Conservation (phyloP, 2,113 vertebrate genomes). For the Macrotis lagotis region DNA sequence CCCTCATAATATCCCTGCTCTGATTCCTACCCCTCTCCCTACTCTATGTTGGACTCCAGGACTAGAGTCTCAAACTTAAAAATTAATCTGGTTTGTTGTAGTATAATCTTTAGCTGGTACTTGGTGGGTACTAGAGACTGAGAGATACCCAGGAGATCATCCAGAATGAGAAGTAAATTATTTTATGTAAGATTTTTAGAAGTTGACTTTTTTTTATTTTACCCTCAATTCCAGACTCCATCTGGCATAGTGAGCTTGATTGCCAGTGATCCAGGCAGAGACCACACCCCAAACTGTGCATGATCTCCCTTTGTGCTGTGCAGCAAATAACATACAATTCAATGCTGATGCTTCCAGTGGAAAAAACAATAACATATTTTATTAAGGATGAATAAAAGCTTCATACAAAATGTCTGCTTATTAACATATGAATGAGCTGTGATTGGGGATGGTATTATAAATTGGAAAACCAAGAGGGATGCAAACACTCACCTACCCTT, state of each 20-base stretch:
- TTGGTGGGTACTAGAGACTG: background rate
- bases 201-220: conserved; percentile 48
- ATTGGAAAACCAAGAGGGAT: background rate
- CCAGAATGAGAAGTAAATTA: conserved; percentile 70
- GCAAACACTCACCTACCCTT: background rate
- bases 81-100: background rate
- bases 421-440: conserved; percentile 53
- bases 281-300: background rate
- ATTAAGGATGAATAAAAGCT: conserved; percentile 70
- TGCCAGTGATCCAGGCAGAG: background rate
- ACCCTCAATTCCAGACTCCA: background rate
- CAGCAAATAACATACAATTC: conserved; percentile 15
- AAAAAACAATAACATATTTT: conserved; percentile 63
- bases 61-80: background rate
- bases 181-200: conserved; percentile 45
- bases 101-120: conserved; percentile 30
- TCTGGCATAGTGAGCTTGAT: background rate
- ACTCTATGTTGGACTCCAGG: background rate
- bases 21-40: background rate
- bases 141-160: conserved; percentile 1
- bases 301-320: conserved; percentile 29
- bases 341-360: conserved; percentile 60
- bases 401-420: conserved; percentile 71
- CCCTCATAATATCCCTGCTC: background rate
- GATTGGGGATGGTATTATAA: background rate